Evolutionary conservation across 2,888 invertebrate species (phyloP).

Genomic region (Pammene aurita): DNA sequence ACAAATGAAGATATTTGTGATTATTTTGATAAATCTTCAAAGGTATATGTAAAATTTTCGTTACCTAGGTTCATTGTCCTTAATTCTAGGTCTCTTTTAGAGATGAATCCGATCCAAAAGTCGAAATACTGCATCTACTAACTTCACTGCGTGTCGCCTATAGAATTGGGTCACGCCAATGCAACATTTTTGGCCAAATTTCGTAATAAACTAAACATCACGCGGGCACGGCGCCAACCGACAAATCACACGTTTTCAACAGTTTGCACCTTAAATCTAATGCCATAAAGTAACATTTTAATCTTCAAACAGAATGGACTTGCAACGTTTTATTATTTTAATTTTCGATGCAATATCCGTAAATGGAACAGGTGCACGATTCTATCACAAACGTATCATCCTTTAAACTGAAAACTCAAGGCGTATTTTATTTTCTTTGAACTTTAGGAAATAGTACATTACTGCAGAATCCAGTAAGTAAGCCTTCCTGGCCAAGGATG

Average conservation of each 20-base stretch:
- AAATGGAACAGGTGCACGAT: slow-evolving; percentile 42
- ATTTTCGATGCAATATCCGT: slow-evolving; percentile 48
- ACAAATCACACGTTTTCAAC: slow-evolving; percentile 12
- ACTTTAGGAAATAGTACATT: too few relatives aligned
- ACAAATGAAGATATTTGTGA: too few relatives aligned
- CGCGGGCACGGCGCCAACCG: slow-evolving; percentile 69
- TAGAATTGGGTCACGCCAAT: slow-evolving; percentile 73
- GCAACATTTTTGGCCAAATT: slow-evolving; percentile 80
- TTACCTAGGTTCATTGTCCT: too few relatives aligned
- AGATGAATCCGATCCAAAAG: neutral
- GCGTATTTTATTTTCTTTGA: slow-evolving; percentile 34
- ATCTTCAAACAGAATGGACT: neutral
- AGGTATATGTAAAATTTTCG: too few relatives aligned
- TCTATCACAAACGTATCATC: slow-evolving; percentile 22
- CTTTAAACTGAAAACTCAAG: slow-evolving; percentile 25
- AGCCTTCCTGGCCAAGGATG: too few relatives aligned
- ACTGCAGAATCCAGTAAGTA: too few relatives aligned
- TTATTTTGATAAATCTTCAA: too few relatives aligned
- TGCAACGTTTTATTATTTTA: neutral
- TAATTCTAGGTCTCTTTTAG: too few relatives aligned
- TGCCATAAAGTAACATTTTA: neutral
- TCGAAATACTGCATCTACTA: slow-evolving; percentile 10
- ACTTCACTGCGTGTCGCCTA: neutral
- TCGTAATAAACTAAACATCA: slow-evolving; percentile 77
- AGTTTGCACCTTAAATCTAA: slow-evolving; percentile 6